Conservation (phyloP, 2,888 invertebrate species). For the Orthonevra nobilis region DNA sequence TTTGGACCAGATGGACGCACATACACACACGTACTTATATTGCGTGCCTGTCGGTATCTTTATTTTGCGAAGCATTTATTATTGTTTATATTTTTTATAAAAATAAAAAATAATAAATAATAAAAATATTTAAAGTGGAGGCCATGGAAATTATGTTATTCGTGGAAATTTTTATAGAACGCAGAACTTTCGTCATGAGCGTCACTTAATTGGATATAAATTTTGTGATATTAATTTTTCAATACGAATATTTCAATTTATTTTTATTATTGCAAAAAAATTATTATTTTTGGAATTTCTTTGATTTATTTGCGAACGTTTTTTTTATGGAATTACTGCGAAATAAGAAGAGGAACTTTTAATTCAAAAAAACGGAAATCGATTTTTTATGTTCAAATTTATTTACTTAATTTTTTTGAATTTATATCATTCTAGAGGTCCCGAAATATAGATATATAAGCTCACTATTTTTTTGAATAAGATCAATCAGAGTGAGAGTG, state of each 20-base stretch:
- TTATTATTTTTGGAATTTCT: not conserved
- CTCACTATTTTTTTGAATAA: no score
- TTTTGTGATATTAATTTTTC: not conserved
- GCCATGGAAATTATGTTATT: not conserved
- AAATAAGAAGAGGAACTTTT: no score
- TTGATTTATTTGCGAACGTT: no score
- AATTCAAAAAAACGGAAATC: no score
- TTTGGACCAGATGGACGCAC: constrained; percentile 34
- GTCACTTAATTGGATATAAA: constrained; percentile 25
- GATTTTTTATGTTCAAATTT: no score
- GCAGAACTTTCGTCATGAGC: not conserved
- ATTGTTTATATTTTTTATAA: constrained; percentile 14
- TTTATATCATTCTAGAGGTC: no score
- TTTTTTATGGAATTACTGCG: no score
- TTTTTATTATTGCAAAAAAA: constrained; percentile 53
- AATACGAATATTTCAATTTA: constrained; percentile 45
- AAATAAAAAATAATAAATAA: not conserved
- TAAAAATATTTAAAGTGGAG: not conserved
- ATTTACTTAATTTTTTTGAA: no score
- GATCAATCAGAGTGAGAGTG: no score
- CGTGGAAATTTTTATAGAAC: constrained; percentile 38
- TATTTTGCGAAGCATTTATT: not conserved
- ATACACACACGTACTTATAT: no score
- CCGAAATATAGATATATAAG: no score
- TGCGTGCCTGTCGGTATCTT: constrained; percentile 15